Base-by-base conservation (phyloP, 2,113 vertebrate genomes). In the Pygoscelis antarcticus region DNA sequence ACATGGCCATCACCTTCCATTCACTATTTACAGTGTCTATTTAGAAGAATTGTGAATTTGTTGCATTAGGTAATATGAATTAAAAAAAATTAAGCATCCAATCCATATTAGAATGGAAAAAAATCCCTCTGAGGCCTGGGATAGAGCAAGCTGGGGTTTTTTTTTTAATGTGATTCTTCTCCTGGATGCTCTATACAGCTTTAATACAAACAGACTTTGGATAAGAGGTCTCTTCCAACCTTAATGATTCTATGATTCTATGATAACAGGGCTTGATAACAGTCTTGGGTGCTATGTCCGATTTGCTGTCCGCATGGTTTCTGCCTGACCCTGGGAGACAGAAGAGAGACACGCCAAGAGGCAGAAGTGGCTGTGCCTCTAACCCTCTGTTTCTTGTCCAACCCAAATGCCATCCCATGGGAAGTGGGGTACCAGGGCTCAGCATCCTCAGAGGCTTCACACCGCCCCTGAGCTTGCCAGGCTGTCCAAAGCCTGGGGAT, bases 231-330 rank as follows among this genome's bases (percentile, higher is more conserved):
- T 38, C 38, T 38, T 38, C 38, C 38, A 38, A 38, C 38, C 38
- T 38, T 38, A 38, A 38, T 38, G 38, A 38, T 38, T 38, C 38
- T 38, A 38, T 38, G 38, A 38, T 38, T 38, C 38, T 38, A 8
- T 38, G 38, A 38, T 38, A 74, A 23, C 5, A 49, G 9, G 8
- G 6, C 25, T 74, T 42, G 27, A 12, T 66, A 30, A 34, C 3
- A 30, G 20, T 2, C 30, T 61, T 46, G 9, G 30, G 9, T n/a
- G 30, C 21, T 60, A 29, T 2, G 0, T 26, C 18, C 69, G 21
- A 17, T 49, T 47, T 80, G 38, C 49, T 69, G 32, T 52, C 46
- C 7, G 1, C 9, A 4, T 3, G 2, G 10, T 55, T 85, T 91
- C 60, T 84, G n/a, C 23, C 32, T 27, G 47, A n/a, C 21, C 23